These are phyloP conservation scores for Labeo rohita DNA, from an alignment of 2,113 vertebrate species.

Conservation along the genomic window DNA sequence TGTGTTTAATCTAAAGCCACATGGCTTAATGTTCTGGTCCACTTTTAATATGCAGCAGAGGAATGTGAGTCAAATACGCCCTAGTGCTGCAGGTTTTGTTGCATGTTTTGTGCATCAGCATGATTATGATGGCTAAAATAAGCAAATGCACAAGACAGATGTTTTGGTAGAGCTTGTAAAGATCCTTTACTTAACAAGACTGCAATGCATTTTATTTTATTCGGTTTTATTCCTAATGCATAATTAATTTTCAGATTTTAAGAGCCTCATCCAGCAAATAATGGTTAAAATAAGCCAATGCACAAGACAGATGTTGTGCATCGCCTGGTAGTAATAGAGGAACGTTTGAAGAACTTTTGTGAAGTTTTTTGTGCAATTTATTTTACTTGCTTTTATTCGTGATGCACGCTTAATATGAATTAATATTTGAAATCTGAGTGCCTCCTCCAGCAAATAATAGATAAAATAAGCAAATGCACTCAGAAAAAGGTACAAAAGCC, in stretches of 20 bases:
- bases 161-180: neutral
- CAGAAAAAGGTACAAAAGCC: neutral
- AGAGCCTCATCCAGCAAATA: no score
- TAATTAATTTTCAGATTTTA: no score
- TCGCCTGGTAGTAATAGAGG: neutral
- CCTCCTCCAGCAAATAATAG: no score
- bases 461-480: neutral
- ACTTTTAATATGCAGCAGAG: neutral
- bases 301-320: neutral
- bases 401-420: neutral
- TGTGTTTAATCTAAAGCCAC: neutral
- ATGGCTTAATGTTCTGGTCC: neutral
- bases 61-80: neutral
- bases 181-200: no score
- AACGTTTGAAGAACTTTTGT: neutral
- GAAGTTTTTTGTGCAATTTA: neutral
- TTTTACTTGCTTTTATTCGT: neutral
- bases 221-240: no score
- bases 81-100: neutral
- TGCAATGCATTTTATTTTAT: no score
- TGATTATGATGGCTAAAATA: neutral
- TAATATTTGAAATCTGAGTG: neutral
- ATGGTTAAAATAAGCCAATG: neutral
- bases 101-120: neutral
- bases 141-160: neutral